Evolutionary conservation across 2,113 vertebrate genomes (phyloP).

Genomic region (Corynorhinus townsendii): DNA sequence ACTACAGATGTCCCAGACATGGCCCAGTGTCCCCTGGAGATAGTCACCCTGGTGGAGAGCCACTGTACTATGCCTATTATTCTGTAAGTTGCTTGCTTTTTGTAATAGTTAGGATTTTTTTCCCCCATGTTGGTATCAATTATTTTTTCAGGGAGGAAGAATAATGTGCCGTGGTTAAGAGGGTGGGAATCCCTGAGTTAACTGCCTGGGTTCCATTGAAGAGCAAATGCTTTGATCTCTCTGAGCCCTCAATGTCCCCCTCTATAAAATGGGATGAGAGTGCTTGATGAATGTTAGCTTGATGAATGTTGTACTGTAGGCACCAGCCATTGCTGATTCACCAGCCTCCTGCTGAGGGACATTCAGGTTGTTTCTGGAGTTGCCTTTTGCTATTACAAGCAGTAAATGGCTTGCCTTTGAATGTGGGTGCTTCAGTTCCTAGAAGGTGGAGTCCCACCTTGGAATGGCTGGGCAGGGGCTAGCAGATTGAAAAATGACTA

Average conservation of each 20-base stretch:
- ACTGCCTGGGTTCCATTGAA: not conserved
- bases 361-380: not conserved
- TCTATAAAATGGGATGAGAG: not conserved
- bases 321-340: not conserved
- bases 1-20: not conserved
- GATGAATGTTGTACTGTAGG: no score
- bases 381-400: not conserved
- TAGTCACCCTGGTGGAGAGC: not conserved
- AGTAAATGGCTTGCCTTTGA: not conserved
- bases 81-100: not conserved
- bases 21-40: not conserved
- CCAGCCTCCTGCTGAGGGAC: not conserved
- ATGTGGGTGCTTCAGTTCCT: fast-evolving
- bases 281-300: no score
- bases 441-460: fast-evolving
- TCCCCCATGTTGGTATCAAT: fast-evolving
- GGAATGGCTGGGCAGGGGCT: not conserved
- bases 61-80: fast-evolving
- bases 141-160: not conserved
- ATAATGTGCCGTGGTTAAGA: not conserved
- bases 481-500: not conserved
- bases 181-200: not conserved
- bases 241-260: not conserved
- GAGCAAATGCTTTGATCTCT: not conserved
- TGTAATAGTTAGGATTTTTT: not conserved